A percentile compares a stretch with the other conserved stretches of the same genome.
Evolutionary conservation across 2,888 invertebrate species (phyloP).

Genomic region (Agrenia bidenticulata): DNA sequence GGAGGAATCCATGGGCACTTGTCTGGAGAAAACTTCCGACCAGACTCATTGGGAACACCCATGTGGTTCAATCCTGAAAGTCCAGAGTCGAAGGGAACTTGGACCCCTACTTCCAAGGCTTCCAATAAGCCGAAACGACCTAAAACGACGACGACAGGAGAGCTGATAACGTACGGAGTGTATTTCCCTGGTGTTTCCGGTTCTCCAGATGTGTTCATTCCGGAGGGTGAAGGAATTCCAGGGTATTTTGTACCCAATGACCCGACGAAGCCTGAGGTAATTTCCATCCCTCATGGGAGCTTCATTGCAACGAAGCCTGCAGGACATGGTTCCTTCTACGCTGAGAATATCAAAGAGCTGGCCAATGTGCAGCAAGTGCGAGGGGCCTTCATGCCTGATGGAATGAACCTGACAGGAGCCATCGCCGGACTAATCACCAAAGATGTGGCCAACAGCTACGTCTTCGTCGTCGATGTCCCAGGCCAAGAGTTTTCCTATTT

Average conservation of each 20-base stretch:
- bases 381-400: slow-evolving; percentile 11
- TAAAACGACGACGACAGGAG: slow-evolving; percentile 11
- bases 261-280: background rate
- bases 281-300: slow-evolving; percentile 20
- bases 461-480: slow-evolving; percentile 23
- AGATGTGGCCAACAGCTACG: background rate
- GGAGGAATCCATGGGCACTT: slow-evolving; percentile 8
- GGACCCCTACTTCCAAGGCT: background rate
- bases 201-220: slow-evolving; percentile 27
- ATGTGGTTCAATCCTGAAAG: slow-evolving; percentile 14
- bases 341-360: slow-evolving; percentile 13
- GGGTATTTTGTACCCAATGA: slow-evolving; percentile 26
- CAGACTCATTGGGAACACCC: background rate
- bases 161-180: slow-evolving; percentile 20
- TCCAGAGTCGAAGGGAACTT: slow-evolving; percentile 2
- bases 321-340: slow-evolving; percentile 15
- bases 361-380: slow-evolving; percentile 8
- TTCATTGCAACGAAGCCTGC: slow-evolving; percentile 13
- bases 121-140: background rate
- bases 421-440: slow-evolving; percentile 11
- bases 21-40: background rate
- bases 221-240: slow-evolving; percentile 23
- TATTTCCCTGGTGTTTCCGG: slow-evolving; percentile 15
- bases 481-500: slow-evolving; percentile 20
- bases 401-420: slow-evolving; percentile 19